Conservation (phyloP, 2,797 vertebrate species). For the Enteromius trimaculatus region DNA sequence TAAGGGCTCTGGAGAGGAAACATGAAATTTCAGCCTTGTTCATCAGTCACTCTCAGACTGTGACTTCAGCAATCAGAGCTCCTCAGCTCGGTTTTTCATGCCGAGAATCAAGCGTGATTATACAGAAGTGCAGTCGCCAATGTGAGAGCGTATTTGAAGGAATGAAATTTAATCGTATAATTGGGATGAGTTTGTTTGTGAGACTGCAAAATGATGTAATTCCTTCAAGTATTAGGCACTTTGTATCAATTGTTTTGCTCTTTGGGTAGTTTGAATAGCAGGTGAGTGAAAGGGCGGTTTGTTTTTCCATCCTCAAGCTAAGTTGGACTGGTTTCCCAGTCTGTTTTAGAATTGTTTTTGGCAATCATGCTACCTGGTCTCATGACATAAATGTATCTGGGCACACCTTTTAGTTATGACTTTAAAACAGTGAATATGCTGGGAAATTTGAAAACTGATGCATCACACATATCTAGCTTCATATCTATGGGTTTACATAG, state of each 20-base stretch:
- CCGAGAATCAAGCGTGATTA: constrained; percentile 43
- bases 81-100: constrained; percentile 36
- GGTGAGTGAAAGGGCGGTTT: neutral
- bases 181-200: constrained; percentile 27
- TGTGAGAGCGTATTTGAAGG: neutral
- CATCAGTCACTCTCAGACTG: constrained; percentile 51
- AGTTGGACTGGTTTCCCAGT: neutral
- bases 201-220: constrained; percentile 11
- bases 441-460: too few relatives aligned
- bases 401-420: too few relatives aligned
- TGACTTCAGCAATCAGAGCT: constrained; percentile 48
- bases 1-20: constrained; percentile 58
- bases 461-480: too few relatives aligned
- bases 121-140: constrained; percentile 1
- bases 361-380: too few relatives aligned
- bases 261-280: neutral
- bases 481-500: too few relatives aligned
- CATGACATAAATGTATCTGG: too few relatives aligned
- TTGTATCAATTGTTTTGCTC: constrained; percentile 21
- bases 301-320: neutral
- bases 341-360: neutral
- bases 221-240: neutral
- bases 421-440: too few relatives aligned
- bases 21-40: constrained; percentile 53
- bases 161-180: neutral